phyloP scores from a whole-genome alignment of 1,140 invertebrate species.

The Neodiprion virginianus region DNA sequence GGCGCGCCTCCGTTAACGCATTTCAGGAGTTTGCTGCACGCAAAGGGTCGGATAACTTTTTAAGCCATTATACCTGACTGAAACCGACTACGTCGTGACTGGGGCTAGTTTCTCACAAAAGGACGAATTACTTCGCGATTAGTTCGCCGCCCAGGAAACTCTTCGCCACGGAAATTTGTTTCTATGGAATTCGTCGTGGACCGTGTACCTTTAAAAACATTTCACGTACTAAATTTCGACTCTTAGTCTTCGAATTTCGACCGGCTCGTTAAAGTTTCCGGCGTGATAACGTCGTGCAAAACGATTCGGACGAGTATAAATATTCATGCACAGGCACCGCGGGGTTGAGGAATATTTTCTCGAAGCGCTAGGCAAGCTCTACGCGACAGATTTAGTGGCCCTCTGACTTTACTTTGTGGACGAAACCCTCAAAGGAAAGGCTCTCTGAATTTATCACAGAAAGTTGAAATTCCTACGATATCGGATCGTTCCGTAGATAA shows the following conservation, averaged over 20 bases:
- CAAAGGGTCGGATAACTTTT: neutral
- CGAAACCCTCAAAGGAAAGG: neutral
- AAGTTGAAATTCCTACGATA: neutral
- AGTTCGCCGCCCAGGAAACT: neutral
- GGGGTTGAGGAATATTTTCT: neutral
- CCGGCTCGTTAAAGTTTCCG: too few species aligned
- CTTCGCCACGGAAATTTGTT: neutral
- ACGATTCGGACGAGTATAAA: neutral
- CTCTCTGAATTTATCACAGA: too few species aligned
- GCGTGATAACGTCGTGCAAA: neutral
- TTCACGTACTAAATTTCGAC: too few species aligned
- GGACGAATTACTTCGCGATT: neutral
- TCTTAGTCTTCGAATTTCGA: too few species aligned
- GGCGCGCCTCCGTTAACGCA: too few species aligned
- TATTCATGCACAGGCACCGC: neutral
- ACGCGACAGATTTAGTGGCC: neutral
- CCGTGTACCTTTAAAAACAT: too few species aligned
- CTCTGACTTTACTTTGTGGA: neutral
- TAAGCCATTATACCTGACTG: neutral
- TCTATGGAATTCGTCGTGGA: neutral
- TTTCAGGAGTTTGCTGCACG: neutral
- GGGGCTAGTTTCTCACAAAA: neutral
- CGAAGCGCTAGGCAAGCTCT: neutral
- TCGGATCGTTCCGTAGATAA: neutral
- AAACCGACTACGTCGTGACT: neutral